Evolutionary conservation across 2,113 vertebrate species (phyloP), one percentile per base, ranked within the genome.

Genomic region (Megalops atlanticus): DNA sequence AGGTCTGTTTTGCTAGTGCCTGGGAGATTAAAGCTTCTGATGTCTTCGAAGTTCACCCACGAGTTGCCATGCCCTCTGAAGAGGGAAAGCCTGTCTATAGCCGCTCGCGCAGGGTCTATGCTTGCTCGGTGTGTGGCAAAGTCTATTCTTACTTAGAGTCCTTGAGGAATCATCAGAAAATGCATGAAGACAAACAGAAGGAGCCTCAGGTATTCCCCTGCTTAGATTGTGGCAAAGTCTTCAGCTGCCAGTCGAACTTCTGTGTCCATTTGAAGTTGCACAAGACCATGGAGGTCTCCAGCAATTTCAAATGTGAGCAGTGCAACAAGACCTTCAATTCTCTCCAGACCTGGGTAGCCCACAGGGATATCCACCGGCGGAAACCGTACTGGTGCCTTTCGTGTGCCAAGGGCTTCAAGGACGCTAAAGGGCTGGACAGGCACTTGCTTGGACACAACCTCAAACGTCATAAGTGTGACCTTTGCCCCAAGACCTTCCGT

Each of bases 61-160:
- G 24, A 2, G n/a, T 71, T 27, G 47, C 43, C 40, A 58, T 76
- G 74, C 39, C 71, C 35, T 77, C 49, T 21, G 6, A 39, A 72
- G 64, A 78, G 0, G 73, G 69, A 3, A 39, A 78, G 4, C 11
- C 10, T 2, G 58, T 82, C 31, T 84, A 69, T 38, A 39, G 54
- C 58, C 5, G 6, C 12, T 79, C 52, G 0, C 41, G 14, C 7
- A 77, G 49, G 14, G 36, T 40, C 14, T 88, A 89, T 27, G 1
- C 33, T 8, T 93, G 92, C 79, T 38, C 4, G 0, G 14, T 85
- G 24, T 93, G 93, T 71, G 92, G 90, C 6, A 93, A 93, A 76
- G 45, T 78, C 16, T 93, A 93, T 16, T 78, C 39, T 0, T 94
- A 91, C 68, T 45, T 84, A 3, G 71, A 84, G 45, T 89, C 92